phyloP scores from a whole-genome alignment of 2,888 invertebrate genomes.

The Zhuqinia jingwanae region DNA sequence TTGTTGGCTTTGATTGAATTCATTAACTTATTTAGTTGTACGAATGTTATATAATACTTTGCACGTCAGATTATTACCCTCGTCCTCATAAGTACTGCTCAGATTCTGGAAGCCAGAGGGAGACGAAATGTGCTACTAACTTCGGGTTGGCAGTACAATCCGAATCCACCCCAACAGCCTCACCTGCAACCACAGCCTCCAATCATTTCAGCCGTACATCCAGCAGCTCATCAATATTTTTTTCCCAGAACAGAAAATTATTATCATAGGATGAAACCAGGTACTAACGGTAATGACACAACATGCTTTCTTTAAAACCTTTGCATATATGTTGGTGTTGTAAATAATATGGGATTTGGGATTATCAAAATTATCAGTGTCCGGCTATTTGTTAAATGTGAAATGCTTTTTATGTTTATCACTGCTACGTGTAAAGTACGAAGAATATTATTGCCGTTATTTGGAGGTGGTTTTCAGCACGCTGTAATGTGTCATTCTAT shows the following conservation, averaged over 20 bases:
- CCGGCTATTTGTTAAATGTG: not conserved
- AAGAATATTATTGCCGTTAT: no score
- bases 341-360: no score
- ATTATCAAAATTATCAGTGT: not conserved
- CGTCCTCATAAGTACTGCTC: constrained; percentile 11
- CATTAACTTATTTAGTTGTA: no score
- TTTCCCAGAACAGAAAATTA: constrained; percentile 78
- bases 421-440: no score
- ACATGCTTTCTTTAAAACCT: constrained; percentile 57
- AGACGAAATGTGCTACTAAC: constrained; percentile 50
- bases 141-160: constrained; percentile 62
- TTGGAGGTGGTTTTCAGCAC: no score
- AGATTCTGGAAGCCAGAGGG: constrained; percentile 35
- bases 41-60: no score
- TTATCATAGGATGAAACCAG: constrained; percentile 79
- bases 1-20: no score
- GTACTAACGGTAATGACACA: constrained; percentile 72
- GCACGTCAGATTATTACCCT: constrained; percentile 41
- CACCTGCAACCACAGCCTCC: constrained; percentile 30
- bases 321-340: constrained; percentile 66
- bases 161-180: not conserved
- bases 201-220: constrained; percentile 35
- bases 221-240: constrained; percentile 76
- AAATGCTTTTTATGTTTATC: no score
- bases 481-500: no score